A percentile compares a stretch with the other conserved stretches of the same genome.
phyloP scores from a whole-genome alignment of 2,797 vertebrate species.

The Pristis pectinata region DNA sequence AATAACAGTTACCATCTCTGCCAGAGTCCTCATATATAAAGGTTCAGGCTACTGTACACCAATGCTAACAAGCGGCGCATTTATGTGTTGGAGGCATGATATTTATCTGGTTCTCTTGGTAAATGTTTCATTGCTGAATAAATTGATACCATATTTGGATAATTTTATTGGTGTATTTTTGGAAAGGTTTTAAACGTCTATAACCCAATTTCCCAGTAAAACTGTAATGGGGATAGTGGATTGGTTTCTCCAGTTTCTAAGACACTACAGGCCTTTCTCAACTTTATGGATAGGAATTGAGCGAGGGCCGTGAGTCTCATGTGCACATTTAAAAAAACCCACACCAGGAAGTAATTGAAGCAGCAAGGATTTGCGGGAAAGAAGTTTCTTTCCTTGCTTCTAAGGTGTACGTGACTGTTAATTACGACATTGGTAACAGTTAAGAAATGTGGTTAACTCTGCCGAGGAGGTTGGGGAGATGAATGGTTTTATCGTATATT shows the following conservation, averaged over 20 bases:
- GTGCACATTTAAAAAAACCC: not conserved
- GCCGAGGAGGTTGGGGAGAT: not conserved
- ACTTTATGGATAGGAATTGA: slow-evolving; percentile 15
- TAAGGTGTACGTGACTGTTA: not conserved
- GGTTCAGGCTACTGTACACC: slow-evolving; percentile 22
- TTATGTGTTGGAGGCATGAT: slow-evolving; percentile 47
- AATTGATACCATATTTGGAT: slow-evolving; percentile 59
- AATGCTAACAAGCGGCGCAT: slow-evolving; percentile 42
- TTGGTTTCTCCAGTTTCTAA: slow-evolving; percentile 41
- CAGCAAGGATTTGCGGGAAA: not conserved
- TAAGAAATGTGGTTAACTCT: not conserved
- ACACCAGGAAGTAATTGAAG: slow-evolving; percentile 11
- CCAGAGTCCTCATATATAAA: slow-evolving; percentile 23
- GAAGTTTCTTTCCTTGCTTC: not conserved
- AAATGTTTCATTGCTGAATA: slow-evolving; percentile 46
- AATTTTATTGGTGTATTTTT: slow-evolving; percentile 50
- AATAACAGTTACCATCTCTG: slow-evolving; percentile 25
- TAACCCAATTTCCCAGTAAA: slow-evolving; percentile 50
- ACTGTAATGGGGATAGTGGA: slow-evolving; percentile 45
- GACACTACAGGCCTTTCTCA: not conserved
- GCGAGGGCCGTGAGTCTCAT: not conserved
- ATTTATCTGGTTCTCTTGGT: slow-evolving; percentile 49
- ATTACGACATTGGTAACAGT: not conserved
- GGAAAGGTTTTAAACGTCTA: slow-evolving; percentile 47
- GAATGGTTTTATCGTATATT: not conserved